A percentile compares a stretch with the other conserved stretches of the same genome.
Conservation (phyloP, 2,888 invertebrate genomes). For the Magallana nippona region DNA sequence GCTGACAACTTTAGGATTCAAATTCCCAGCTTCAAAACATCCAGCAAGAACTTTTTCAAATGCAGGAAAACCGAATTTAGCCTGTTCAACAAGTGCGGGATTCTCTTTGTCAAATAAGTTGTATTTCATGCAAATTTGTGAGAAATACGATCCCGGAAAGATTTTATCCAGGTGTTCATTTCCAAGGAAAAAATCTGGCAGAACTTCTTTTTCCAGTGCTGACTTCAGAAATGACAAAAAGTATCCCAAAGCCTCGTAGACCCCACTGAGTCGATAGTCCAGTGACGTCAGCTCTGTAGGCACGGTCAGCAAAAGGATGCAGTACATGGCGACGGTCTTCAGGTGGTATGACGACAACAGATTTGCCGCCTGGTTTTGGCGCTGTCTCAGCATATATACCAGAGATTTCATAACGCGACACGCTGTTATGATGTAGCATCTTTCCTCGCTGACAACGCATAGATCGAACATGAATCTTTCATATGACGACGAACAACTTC, state of each 20-base stretch:
- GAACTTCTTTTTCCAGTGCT: conserved; percentile 38
- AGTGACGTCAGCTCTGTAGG: neutral
- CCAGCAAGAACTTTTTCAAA: neutral
- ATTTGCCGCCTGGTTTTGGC: conserved; percentile 3
- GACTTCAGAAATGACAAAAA: conserved; percentile 46
- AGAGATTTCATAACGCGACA: conserved; percentile 56
- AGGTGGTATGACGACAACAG: conserved; percentile 36
- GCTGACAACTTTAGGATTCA: neutral
- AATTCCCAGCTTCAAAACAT: neutral
- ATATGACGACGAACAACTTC: conserved; percentile 55
- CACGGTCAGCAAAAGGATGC: conserved; percentile 38
- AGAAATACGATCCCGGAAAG: conserved; percentile 27
- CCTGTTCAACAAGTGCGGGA: neutral
- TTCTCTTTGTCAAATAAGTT: neutral
- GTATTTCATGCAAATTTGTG: neutral
- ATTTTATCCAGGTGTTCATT: conserved; percentile 35
- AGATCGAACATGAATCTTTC: conserved; percentile 58
- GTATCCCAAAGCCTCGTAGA: conserved; percentile 51
- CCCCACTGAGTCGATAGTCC: conserved; percentile 28
- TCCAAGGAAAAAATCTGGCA: conserved; percentile 53
- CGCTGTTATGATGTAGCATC: conserved; percentile 54
- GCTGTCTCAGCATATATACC: neutral
- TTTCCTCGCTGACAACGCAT: conserved; percentile 42
- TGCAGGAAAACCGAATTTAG: neutral
- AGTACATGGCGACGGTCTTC: conserved; percentile 39